A percentile compares a stretch with the other conserved stretches of the same genome.
phyloP scores from a whole-genome alignment of 2,888 invertebrate genomes.

The Orthonychiurus folsomi region DNA sequence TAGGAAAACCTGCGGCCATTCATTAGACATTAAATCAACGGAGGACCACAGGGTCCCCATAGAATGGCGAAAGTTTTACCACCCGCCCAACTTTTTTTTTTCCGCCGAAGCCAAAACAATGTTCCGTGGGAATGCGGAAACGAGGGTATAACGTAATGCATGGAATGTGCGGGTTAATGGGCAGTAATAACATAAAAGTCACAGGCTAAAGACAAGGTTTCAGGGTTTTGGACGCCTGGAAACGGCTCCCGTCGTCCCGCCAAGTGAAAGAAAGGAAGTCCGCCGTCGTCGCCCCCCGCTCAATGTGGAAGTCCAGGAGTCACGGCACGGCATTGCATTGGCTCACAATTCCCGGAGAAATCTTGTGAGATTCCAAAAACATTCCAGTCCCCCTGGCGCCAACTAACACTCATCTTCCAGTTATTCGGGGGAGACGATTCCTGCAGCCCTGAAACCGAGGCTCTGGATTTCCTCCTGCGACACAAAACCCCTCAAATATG shows the following conservation, averaged over 20 bases:
- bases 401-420: constrained; percentile 21
- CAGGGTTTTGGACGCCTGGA: background rate
- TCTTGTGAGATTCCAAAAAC: constrained; percentile 1
- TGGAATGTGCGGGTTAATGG: constrained; percentile 15
- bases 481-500: background rate
- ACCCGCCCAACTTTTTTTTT: background rate
- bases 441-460: too few relatives aligned
- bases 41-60: background rate
- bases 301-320: background rate
- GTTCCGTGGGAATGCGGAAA: background rate
- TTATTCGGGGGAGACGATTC: constrained; percentile 3
- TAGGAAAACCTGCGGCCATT: background rate
- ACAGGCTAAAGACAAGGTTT: background rate
- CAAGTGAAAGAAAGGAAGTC: constrained; percentile 3
- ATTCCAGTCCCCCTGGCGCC: constrained; percentile 29
- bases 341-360: background rate
- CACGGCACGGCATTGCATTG: too few relatives aligned
- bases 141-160: background rate
- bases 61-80: background rate
- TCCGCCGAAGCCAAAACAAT: background rate
- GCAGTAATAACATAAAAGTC: constrained; percentile 25
- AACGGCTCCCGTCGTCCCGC: background rate
- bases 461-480: background rate
- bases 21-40: background rate
- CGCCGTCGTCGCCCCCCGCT: background rate